Evolutionary conservation across 2,888 invertebrate species (phyloP), one percentile per base, ranked within the genome.

Genomic region (Acholoe squamosa): DNA sequence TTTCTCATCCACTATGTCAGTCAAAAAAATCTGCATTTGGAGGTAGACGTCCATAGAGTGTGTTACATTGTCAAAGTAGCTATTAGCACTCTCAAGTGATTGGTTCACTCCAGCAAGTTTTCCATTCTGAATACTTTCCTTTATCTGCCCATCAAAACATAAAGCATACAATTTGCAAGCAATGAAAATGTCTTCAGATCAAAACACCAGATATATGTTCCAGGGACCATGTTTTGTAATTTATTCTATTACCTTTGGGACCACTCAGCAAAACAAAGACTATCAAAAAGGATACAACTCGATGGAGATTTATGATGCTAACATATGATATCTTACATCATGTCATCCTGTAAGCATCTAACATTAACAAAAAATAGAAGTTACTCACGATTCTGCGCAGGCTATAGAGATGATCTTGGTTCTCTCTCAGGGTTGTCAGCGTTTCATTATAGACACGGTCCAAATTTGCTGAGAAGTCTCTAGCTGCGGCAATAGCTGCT

Each of bases 21-120:
- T 25, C 16, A 80, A 34, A 43, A 80, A 80, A 0, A 0, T 43
- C n/a, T 80, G 80, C 80, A 80, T 80, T 16, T 16, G 0, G 0
- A 33, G 80, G 34, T 80, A 80, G 14, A 43, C 22, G 22, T 80
- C 43, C 43, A 80, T 14, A 14, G 80, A 80, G 14, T 34, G 3
- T 7, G 80, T 80, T 43, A 80, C 7, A 34, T 80, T 80, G 5
- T 80, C 80, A 43, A 80, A 80, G 80, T 80, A 80, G 14, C 33
- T 33, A n/a, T 19, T 43, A 34, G 80, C 80, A 3, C 22, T 80
- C 12, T 22, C 0, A 0, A 80, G 25, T 34, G 80, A 80, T 16
- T 19, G 1, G n/a, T 80, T 80, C 0, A 80, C 33, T 34, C 22
- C 25, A 16, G 16, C 22, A 3, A 80, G 43, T 0, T 33, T 43